Percentiles rank a stretch among this genome's conserved stretches.
These are phyloP conservation scores for Drosophila helvetica DNA, from an alignment of 2,888 invertebrate genomes.

Conservation along the genomic window DNA sequence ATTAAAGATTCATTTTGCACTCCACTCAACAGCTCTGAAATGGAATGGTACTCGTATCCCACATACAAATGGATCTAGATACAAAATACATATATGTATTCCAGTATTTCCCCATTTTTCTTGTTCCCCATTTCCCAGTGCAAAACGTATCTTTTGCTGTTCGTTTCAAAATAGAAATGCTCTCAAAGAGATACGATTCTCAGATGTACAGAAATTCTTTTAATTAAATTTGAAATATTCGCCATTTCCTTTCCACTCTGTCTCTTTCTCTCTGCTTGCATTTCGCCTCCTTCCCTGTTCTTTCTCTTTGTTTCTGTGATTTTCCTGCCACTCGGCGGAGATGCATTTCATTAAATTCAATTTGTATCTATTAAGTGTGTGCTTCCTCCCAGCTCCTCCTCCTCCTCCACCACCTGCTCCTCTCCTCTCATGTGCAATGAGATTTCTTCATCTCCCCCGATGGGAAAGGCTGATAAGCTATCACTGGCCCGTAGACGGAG, in stretches of 20 bases:
- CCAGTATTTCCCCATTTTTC: neutral
- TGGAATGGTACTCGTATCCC: neutral
- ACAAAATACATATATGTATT: neutral
- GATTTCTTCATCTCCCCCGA: neutral
- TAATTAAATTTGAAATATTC: conserved; percentile 29
- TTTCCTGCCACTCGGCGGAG: no score
- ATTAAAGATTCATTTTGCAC: conserved; percentile 50
- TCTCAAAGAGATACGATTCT: neutral
- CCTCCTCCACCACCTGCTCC: no score
- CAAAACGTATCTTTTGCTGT: no score
- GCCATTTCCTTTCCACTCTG: neutral
- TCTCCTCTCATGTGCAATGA: neutral
- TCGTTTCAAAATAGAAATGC: conserved; percentile 12
- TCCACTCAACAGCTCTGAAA: conserved; percentile 1
- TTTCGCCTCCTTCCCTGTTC: conserved; percentile 40
- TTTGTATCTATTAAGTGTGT: conserved; percentile 62
- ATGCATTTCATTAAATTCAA: conserved; percentile 72
- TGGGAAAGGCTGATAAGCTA: conserved; percentile 63
- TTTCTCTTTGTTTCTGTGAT: conserved; percentile 54
- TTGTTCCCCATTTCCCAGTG: neutral
- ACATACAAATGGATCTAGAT: neutral
- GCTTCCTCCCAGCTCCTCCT: conserved; percentile 12
- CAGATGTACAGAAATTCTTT: conserved; percentile 16
- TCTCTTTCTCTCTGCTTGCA: conserved; percentile 24
- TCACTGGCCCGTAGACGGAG: conserved; percentile 16